Evolutionary conservation across 2,797 vertebrate genomes (phyloP), one percentile per base, ranked within the genome.

Genomic region (Melanotaenia nigrans): DNA sequence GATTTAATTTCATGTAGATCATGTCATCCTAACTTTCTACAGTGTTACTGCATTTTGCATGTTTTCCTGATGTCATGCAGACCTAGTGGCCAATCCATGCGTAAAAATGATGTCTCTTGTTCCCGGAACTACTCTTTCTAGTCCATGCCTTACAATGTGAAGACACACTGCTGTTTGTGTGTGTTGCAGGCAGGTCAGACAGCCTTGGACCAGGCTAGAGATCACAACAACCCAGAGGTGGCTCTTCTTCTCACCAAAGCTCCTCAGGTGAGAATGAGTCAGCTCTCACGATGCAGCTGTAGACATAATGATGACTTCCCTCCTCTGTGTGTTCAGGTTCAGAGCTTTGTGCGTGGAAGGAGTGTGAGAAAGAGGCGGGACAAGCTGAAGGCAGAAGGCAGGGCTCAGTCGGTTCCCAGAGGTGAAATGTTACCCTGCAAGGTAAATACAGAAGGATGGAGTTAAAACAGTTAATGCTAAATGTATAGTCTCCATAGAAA

Each of bases 181-280:
- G 11, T 82, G 22, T 76, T 85, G 47, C 74, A 99, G 97, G 95
- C 94, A 77, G 96, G 96, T 83, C 95, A 96, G 71, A 98, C 95
- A 16, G 95, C 97, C 4, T 83, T 99, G 91, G 96, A 98, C 68
- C 94, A 95, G 81, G 97, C 97, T 77, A 95, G 96, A 81, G 95
- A 96, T 61, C 94, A 96, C 83, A 95, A 98, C 86, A 99, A 96
- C 77, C 95, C 97, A 0, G 96, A 97, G 40, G 96, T 98, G 75
- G 97, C 97, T 0, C 95, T 99, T 20, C 95, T 98, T 1, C 95
- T 99, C 75, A 97, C 96, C 59, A 98, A 98, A 92, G 97, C 97
- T 60, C 96, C 96, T 25, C 97, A 98, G 95, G 97, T 99, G 66
- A 79, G 61, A 64, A 0, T 3, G 16, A 3, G 40, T 9, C 14